phyloP scores from a whole-genome alignment of 2,113 vertebrate genomes.

The Tonatia bakeri region DNA sequence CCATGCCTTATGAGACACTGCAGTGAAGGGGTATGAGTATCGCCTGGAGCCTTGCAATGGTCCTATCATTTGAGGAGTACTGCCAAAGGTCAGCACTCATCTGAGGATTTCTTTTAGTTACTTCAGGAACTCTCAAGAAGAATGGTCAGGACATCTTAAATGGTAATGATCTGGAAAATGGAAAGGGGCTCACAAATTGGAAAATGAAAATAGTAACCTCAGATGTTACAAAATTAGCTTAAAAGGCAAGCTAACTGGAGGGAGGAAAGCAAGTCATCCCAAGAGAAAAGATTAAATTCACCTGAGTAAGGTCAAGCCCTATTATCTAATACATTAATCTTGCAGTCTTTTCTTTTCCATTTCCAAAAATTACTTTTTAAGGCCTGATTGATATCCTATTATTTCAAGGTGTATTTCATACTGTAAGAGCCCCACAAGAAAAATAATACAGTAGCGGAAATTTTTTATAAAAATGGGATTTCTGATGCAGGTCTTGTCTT shows the following conservation, averaged over 20 bases:
- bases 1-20: neutral
- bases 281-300: constrained; percentile 39
- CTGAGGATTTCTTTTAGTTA: constrained; percentile 46
- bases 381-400: neutral
- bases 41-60: neutral
- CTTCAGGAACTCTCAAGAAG: constrained; percentile 43
- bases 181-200: constrained; percentile 61
- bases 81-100: constrained; percentile 12
- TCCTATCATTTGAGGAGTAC: neutral
- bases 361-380: constrained; percentile 35
- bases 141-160: constrained; percentile 56
- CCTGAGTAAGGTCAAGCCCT: constrained; percentile 34
- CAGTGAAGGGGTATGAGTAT: accelerated
- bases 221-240: constrained; percentile 59
- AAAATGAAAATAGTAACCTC: constrained; percentile 67
- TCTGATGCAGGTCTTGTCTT: neutral
- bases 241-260: constrained; percentile 53
- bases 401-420: constrained; percentile 30
- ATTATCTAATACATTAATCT: constrained; percentile 42
- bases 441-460: neutral
- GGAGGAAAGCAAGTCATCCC: constrained; percentile 27
- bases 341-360: neutral
- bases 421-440: neutral
- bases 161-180: constrained; percentile 75
- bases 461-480: neutral